Evolutionary conservation across 2,888 invertebrate genomes (phyloP), one percentile per base, ranked within the genome.

Genomic region (Rosalia funebris): DNA sequence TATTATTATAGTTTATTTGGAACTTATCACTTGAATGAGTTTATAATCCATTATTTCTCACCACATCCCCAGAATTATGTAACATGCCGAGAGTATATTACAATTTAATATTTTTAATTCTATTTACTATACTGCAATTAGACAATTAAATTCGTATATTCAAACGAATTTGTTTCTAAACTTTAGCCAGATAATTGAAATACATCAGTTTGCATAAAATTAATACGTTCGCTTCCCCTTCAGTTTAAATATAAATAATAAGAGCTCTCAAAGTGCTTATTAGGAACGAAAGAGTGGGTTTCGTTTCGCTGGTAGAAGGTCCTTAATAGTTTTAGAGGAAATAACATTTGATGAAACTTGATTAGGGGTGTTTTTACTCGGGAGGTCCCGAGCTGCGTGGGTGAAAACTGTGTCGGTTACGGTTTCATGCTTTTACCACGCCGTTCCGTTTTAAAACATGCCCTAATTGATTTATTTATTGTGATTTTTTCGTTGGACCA

Each of bases 371-470:
- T 31, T 25, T 46, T 44, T 42, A 42, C 31, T 7, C 25, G 25
- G 14, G 52, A 31, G 41, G 32, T 42, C 42, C 14, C 31, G 42
- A n/a, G 15, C 19, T 31, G 20, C 41, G 60, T 46, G 65, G 65
- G 67, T 68, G 69, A 66, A 68, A 69, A 69, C 65, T 62, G 61
- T 60, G 62, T 69, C 62, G 69, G 67, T 68, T 65, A 69, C 65
- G 69, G 66, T 65, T 64, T 69, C 57, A 66, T 69, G 66, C 69
- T 48, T 61, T 53, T 12, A 48, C 45, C 58, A 52, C 45, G 47
- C 42, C 50, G 19, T 55, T 52, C 44, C 50, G 34, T 58, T 55
- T 59, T 44, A 48, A 58, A 52, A 59, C 56, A 45, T 57, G 39
- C 54, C 45, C 39, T 44, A 52, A 58, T 42, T 46, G 62, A 58